Conservation (phyloP, 1,140 invertebrate genomes). For the Drosophila parvula region DNA sequence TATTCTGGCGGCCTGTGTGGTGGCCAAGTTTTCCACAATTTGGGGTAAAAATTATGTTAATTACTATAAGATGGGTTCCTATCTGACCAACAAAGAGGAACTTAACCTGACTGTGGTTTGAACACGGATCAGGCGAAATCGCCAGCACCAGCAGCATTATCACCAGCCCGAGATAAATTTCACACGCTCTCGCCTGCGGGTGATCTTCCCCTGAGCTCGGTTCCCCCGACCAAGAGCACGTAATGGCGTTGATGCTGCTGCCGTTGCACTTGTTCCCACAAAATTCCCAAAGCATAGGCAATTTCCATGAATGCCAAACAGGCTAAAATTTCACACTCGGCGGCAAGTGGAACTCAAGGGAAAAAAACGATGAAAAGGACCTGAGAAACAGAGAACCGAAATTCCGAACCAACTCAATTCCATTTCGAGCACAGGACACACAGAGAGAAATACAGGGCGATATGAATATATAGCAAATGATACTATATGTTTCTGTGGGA, state of each 20-base stretch:
- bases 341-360: conserved; percentile 31
- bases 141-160: conserved; percentile 78
- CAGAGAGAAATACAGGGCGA: neutral
- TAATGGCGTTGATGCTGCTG: conserved; percentile 49
- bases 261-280: conserved; percentile 77
- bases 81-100: conserved; percentile 90
- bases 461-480: neutral
- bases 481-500: too few relatives aligned
- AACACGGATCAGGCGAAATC: conserved; percentile 92
- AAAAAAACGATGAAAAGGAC: conserved; percentile 30
- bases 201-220: conserved; percentile 45
- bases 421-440: neutral
- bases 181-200: conserved; percentile 76
- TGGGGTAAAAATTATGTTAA: conserved; percentile 88
- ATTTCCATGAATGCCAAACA: conserved; percentile 77
- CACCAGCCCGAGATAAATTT: conserved; percentile 86
- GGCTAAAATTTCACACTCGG: conserved; percentile 75
- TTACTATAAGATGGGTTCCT: conserved; percentile 89
- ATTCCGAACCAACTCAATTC: conserved; percentile 33
- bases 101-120: conserved; percentile 94
- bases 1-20: conserved; percentile 92
- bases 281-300: conserved; percentile 77
- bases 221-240: conserved; percentile 53
- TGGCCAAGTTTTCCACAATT: conserved; percentile 90
- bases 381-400: conserved; percentile 45